Base-by-base conservation (phyloP, 2,888 invertebrate species). In the Agrotis ipsilon region DNA sequence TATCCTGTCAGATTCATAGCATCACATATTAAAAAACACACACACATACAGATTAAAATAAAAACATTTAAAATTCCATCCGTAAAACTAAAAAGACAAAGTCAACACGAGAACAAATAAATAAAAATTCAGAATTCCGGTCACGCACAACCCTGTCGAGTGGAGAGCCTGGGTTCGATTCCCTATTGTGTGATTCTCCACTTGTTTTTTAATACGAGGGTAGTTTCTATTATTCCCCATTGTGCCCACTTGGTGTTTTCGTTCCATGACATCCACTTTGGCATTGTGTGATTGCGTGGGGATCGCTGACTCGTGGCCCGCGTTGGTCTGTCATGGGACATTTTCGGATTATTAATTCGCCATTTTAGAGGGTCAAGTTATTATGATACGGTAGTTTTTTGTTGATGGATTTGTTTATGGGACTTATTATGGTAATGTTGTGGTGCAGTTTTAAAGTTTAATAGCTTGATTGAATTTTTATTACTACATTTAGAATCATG, bases 191-290 rank as follows among this genome's bases (percentile, higher is more conserved):
- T 87, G 80, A 85, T 86, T 88, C 89, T 92, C 94, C 94, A 94
- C 95, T 95, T 96, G 94, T 95, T 94, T 94, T 94, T 94, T 93
- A 94, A 94, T 93, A 91, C 90, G 92, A 91, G 94, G 95, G 94
- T 93, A 92, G 94, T 94, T 95, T 94, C 93, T 92, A 94, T 94
- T 95, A 95, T 95, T 95, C 90, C 88, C 89, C 86, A 92, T 93
- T 92, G 92, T 92, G 88, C 88, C 86, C 83, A 87, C 91, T 91
- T 91, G 89, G 89, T 94, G 94, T 95, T 94, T 93, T 94, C 90
- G 91, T 93, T 88, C 91, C 91, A 91, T 92, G 95, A 94, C 95
- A 94, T 94, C 89, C 92, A 92, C 92, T 92, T 87, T 86, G 84
- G 75, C 68, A 82, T 88, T 86, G 85, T 85, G 76, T 75, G 75